Conservation (phyloP, 2,888 invertebrate genomes). For the Beris morrisii region DNA sequence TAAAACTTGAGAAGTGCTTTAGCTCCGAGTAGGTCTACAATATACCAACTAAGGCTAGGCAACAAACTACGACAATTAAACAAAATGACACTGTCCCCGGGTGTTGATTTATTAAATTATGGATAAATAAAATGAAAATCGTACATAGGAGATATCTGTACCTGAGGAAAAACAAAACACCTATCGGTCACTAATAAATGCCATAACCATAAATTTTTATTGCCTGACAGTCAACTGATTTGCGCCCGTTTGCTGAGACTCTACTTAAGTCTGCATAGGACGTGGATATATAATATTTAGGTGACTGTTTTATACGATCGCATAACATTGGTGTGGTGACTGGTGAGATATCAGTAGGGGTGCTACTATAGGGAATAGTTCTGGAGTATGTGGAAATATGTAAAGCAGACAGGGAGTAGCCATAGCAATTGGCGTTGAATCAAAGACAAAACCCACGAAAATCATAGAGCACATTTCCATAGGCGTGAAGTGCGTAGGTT, state of each 20-base stretch:
- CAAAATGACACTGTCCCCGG: not conserved
- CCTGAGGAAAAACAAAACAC: conserved; percentile 5
- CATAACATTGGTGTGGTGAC: too few relatives aligned
- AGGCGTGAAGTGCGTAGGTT: not conserved
- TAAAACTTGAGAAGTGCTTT: not conserved
- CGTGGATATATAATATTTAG: too few relatives aligned
- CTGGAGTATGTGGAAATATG: too few relatives aligned
- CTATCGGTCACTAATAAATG: not conserved
- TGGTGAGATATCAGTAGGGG: too few relatives aligned
- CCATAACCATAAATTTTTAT: not conserved
- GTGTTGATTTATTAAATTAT: conserved; percentile 10
- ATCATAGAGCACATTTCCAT: not conserved
- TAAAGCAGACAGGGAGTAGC: not conserved
- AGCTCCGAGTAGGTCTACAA: not conserved
- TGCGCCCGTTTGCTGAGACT: not conserved
- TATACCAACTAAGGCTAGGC: not conserved
- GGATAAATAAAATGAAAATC: not conserved
- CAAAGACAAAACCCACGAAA: not conserved
- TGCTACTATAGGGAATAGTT: too few relatives aligned
- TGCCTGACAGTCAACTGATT: conserved; percentile 10
- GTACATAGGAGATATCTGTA: not conserved
- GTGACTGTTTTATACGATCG: too few relatives aligned
- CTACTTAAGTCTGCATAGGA: not conserved
- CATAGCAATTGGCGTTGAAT: not conserved
- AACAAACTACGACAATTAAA: conserved; percentile 11